Conservation (phyloP, 2,888 invertebrate species). For the Dolichopus griseipennis region DNA sequence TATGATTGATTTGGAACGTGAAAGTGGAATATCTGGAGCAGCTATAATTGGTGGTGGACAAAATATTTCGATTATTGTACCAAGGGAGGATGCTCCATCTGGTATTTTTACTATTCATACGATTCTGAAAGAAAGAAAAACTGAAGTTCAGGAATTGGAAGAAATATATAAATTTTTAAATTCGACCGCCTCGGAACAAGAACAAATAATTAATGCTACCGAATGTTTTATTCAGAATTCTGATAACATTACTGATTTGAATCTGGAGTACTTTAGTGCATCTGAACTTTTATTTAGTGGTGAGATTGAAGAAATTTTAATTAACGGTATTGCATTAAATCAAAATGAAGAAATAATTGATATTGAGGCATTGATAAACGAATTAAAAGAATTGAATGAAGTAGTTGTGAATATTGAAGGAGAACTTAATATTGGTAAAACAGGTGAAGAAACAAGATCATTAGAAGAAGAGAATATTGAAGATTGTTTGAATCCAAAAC, state of each 20-base stretch:
- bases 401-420: slow-evolving; percentile 20
- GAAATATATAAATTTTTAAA: slow-evolving; percentile 32
- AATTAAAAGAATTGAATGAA: slow-evolving; percentile 12
- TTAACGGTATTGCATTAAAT: slow-evolving; percentile 34
- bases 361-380: slow-evolving; percentile 28
- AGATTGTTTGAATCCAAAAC: not conserved
- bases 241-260: not conserved
- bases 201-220: slow-evolving; percentile 27
- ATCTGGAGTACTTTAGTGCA: slow-evolving; percentile 25
- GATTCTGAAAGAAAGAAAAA: slow-evolving; percentile 32
- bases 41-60: slow-evolving; percentile 27
- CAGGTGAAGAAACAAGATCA: not conserved
- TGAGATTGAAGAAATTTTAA: slow-evolving; percentile 27
- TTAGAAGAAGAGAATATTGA: slow-evolving; percentile 20
- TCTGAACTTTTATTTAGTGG: slow-evolving; percentile 29
- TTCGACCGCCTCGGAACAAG: slow-evolving; percentile 32
- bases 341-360: slow-evolving; percentile 27
- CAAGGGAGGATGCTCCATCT: slow-evolving; percentile 33
- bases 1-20: slow-evolving; percentile 35
- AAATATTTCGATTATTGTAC: slow-evolving; percentile 35
- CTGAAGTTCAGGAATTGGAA: slow-evolving; percentile 33
- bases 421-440: too few relatives aligned
- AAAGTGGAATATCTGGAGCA: slow-evolving; percentile 34
- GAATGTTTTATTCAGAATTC: slow-evolving; percentile 20
- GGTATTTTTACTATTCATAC: slow-evolving; percentile 35